Conservation (phyloP, 2,113 vertebrate species). For the Ochotona curzoniae region DNA sequence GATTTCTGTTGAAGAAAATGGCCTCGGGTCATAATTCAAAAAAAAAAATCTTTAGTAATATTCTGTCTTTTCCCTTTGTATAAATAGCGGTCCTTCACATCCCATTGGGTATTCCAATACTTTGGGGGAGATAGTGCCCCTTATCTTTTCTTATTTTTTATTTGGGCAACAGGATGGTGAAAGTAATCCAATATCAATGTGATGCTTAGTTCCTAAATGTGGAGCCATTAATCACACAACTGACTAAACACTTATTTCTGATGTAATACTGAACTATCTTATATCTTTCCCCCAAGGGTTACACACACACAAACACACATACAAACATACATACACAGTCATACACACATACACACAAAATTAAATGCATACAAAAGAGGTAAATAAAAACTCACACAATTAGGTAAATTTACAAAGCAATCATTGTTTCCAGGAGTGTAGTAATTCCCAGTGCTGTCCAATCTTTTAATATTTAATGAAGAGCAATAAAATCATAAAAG, state of each 20-base stretch:
- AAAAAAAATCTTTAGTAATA: constrained; percentile 39
- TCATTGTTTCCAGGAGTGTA: neutral
- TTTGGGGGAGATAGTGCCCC: neutral
- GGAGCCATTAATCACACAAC: neutral
- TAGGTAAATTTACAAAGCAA: constrained; percentile 48
- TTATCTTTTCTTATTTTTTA: neutral
- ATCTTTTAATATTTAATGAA: neutral
- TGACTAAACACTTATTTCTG: neutral
- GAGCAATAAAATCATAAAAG: neutral
- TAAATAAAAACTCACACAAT: neutral
- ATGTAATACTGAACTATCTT: constrained; percentile 14
- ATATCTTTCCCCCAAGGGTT: neutral
- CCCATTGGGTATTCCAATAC: constrained; percentile 41
- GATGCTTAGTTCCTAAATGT: constrained; percentile 29
- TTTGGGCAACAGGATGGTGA: neutral
- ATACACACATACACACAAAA: constrained; percentile 22
- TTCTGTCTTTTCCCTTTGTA: constrained; percentile 36
- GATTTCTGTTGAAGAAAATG: constrained; percentile 65
- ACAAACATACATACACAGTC: neutral
- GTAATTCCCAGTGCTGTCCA: neutral
- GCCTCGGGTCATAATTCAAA: constrained; percentile 68
- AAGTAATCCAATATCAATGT: constrained; percentile 40
- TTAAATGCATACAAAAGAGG: constrained; percentile 44
- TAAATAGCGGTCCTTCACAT: constrained; percentile 51
- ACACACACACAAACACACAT: neutral